These are phyloP conservation scores for Drosophila mojavensis DNA, from an alignment of 1,140 invertebrate genomes.

Conservation along the genomic window DNA sequence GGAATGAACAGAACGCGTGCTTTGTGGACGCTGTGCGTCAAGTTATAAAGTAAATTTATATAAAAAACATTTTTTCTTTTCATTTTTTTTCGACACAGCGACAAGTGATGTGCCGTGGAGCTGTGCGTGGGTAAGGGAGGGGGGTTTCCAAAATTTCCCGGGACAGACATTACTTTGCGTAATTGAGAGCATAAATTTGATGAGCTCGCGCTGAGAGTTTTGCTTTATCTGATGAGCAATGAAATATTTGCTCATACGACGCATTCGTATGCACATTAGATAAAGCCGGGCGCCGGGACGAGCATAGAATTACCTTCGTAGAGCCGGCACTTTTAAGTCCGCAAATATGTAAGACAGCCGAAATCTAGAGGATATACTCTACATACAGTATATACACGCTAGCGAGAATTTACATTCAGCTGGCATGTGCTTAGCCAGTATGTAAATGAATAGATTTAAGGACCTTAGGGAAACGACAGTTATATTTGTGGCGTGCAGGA, in stretches of 20 bases:
- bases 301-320: constrained; percentile 11
- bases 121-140: not conserved
- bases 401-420: constrained; percentile 12
- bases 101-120: constrained; percentile 24
- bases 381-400: not conserved
- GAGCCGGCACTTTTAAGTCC: constrained; percentile 12
- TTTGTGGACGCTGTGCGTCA: constrained; percentile 22
- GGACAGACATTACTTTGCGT: constrained; percentile 55
- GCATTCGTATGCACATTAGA: constrained; percentile 43
- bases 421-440: constrained; percentile 20
- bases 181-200: constrained; percentile 62
- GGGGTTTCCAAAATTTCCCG: constrained; percentile 12
- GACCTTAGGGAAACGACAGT: constrained; percentile 19
- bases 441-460: constrained; percentile 34
- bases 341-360: not conserved
- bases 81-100: constrained; percentile 30
- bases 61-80: not conserved
- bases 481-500: constrained; percentile 11
- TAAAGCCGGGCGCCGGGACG: not conserved
- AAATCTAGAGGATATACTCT: constrained; percentile 5
- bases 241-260: constrained; percentile 38
- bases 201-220: constrained; percentile 30
- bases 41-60: constrained; percentile 18
- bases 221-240: constrained; percentile 40
- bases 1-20: not conserved